These are phyloP conservation scores for Bungarus multicinctus DNA, from an alignment of 2,113 vertebrate genomes.

Conservation along the genomic window DNA sequence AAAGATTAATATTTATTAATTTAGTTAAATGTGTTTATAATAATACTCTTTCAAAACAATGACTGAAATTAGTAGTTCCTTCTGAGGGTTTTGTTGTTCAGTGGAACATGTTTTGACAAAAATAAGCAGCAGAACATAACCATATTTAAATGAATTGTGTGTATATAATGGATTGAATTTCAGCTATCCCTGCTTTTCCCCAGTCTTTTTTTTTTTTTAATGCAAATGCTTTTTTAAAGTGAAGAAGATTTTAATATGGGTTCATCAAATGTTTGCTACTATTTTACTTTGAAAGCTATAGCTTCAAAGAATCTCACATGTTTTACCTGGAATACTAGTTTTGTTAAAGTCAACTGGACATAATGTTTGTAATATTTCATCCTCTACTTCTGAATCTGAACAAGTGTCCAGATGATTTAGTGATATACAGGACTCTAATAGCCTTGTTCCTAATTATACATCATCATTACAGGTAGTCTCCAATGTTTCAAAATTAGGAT, in stretches of 20 bases:
- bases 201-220: background rate
- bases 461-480: background rate
- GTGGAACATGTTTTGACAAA: background rate
- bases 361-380: background rate
- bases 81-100: background rate
- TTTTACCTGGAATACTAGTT: background rate
- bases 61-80: background rate
- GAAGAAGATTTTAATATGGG: background rate
- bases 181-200: background rate
- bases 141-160: background rate
- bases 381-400: background rate
- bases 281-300: background rate
- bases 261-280: background rate
- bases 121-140: background rate
- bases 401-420: background rate
- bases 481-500: background rate
- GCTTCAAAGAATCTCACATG: background rate
- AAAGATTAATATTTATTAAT: slow-evolving; percentile 1
- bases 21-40: background rate
- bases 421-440: background rate
- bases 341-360: background rate
- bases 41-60: slow-evolving; percentile 3
- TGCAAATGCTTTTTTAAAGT: background rate
- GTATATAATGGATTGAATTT: background rate
- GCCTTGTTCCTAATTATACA: background rate